These are phyloP conservation scores for Amiota mariae DNA, from an alignment of 2,888 invertebrate genomes.

Conservation along the genomic window DNA sequence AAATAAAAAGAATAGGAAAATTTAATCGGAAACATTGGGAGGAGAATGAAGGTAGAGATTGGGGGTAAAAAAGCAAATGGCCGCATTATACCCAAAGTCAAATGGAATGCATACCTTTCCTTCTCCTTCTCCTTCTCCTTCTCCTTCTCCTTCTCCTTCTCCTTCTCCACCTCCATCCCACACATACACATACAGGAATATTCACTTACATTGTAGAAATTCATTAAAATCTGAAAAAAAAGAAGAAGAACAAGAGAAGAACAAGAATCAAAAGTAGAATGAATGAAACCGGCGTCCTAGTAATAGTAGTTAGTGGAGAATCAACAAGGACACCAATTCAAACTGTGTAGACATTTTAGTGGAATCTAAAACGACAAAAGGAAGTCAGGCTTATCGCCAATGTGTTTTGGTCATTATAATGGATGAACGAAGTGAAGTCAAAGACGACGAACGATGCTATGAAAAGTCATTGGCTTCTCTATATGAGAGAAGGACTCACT, in stretches of 20 bases:
- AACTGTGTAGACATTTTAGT: slow-evolving; percentile 51
- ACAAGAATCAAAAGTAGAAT: not conserved
- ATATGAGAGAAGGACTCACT: not conserved
- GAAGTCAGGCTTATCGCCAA: slow-evolving; percentile 22
- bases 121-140: too few relatives aligned
- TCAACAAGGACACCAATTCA: slow-evolving; percentile 17
- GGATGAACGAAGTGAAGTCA: not conserved
- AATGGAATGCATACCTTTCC: too few relatives aligned
- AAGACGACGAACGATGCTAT: not conserved
- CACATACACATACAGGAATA: not conserved
- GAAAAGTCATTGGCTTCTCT: slow-evolving; percentile 8
- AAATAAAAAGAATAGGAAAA: slow-evolving; percentile 1
- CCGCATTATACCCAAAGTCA: too few relatives aligned
- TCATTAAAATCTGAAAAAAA: slow-evolving; percentile 43
- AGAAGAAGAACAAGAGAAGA: slow-evolving; percentile 15
- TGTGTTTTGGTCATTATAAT: too few relatives aligned
- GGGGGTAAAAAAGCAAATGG: too few relatives aligned
- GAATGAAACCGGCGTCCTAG: not conserved
- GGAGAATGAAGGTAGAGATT: not conserved
- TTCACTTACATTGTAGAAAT: slow-evolving; percentile 26
- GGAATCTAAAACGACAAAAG: slow-evolving; percentile 2
- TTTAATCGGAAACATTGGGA: not conserved
- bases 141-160: too few relatives aligned
- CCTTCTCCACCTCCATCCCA: not conserved
- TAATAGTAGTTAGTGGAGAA: not conserved